phyloP scores from a whole-genome alignment of 2,888 invertebrate genomes.

The Camptogramma bilineatum region DNA sequence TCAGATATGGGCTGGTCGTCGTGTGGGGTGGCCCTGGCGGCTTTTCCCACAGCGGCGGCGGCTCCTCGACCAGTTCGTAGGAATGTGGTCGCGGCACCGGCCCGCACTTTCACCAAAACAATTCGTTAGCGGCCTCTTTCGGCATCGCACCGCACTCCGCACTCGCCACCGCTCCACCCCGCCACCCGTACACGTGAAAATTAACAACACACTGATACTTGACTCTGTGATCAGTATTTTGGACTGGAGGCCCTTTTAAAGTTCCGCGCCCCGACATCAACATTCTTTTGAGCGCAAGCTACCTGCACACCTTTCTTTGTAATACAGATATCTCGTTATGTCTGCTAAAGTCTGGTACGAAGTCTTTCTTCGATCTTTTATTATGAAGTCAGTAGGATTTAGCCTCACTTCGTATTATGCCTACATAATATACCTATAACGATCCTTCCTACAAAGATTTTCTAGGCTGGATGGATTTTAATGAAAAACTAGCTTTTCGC shows the following conservation, averaged over 20 bases:
- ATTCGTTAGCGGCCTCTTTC: slow-evolving; percentile 85
- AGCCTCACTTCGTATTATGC: slow-evolving; percentile 2
- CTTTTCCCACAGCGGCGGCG: slow-evolving; percentile 85
- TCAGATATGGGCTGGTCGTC: slow-evolving; percentile 69
- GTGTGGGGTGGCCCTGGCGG: slow-evolving; percentile 80
- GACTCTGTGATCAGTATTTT: slow-evolving; percentile 71
- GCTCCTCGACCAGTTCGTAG: slow-evolving; percentile 83
- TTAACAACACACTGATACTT: slow-evolving; percentile 77
- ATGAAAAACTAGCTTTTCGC: not conserved
- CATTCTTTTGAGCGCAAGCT: slow-evolving; percentile 45
- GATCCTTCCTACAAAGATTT: slow-evolving; percentile 8
- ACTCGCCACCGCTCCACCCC: slow-evolving; percentile 65
- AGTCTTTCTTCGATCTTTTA: slow-evolving; percentile 32
- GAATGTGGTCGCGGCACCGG: slow-evolving; percentile 85
- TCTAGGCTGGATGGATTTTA: slow-evolving; percentile 3
- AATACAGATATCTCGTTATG: slow-evolving; percentile 40
- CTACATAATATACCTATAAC: too few species aligned
- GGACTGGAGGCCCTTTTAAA: slow-evolving; percentile 65
- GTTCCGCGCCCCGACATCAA: slow-evolving; percentile 57
- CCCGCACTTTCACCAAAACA: slow-evolving; percentile 86
- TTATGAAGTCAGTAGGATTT: slow-evolving; percentile 11
- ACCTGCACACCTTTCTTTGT: slow-evolving; percentile 44
- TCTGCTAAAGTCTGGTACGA: slow-evolving; percentile 29
- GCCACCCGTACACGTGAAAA: slow-evolving; percentile 78
- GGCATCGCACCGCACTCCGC: slow-evolving; percentile 78